Percentiles rank a stretch among this genome's conserved stretches.
These are phyloP conservation scores for Notospermus geniculatus DNA, from an alignment of 1,140 invertebrate species.

Conservation along the genomic window DNA sequence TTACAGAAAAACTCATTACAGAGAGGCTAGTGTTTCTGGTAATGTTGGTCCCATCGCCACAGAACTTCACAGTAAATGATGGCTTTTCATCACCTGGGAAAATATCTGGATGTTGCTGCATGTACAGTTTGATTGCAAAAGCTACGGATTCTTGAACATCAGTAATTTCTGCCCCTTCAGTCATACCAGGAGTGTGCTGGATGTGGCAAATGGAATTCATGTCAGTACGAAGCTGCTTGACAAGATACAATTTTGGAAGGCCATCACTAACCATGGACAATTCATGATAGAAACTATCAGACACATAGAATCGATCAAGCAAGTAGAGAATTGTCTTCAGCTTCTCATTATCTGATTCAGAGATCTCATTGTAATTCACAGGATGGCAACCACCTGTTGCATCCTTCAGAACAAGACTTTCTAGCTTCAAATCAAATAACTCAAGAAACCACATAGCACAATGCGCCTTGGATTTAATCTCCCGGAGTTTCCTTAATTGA, in stretches of 20 bases:
- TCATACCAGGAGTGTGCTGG: background rate
- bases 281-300: slow-evolving; percentile 11
- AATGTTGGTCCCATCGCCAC: slow-evolving; percentile 8
- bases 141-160: background rate
- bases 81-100: background rate
- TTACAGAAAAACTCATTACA: background rate
- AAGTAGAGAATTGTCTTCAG: slow-evolving; percentile 7
- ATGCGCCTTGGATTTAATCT: slow-evolving; percentile 1
- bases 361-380: background rate
- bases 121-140: background rate
- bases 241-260: background rate
- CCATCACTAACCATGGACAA: background rate
- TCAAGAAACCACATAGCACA: slow-evolving; percentile 9
- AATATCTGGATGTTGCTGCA: background rate
- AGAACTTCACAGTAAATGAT: slow-evolving; percentile 4
- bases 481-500: background rate
- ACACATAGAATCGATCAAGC: slow-evolving; percentile 1
- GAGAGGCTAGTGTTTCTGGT: background rate
- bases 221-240: background rate
- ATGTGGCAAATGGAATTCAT: slow-evolving; percentile 7
- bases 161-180: slow-evolving; percentile 6
- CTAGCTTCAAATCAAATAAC: background rate
- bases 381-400: background rate
- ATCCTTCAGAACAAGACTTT: background rate
- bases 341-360: background rate